Percentiles rank a stretch among this genome's conserved stretches.
Evolutionary conservation across 2,888 invertebrate species (phyloP).

Genomic region (Eupithecia insigniata): DNA sequence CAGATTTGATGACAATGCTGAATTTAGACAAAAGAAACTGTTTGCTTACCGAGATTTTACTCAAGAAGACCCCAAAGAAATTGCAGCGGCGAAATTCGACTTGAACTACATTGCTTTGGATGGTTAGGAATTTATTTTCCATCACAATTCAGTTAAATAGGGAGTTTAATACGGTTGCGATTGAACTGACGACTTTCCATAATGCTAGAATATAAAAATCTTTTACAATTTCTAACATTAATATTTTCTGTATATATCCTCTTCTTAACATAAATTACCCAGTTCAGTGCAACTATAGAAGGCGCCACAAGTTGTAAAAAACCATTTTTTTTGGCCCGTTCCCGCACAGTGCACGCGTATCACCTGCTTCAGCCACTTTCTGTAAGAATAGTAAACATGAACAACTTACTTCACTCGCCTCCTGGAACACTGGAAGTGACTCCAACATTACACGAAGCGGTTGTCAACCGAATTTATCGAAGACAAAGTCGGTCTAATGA

Average conservation of each 20-base stretch:
- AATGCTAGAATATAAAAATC: neutral
- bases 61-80: conserved; percentile 97
- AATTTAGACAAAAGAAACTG: conserved; percentile 94
- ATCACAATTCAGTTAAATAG: neutral
- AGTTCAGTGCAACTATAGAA: no score
- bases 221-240: neutral
- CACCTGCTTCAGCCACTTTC: no score
- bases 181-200: neutral
- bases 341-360: no score
- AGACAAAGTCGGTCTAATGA: no score
- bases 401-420: no score
- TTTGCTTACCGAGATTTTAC: conserved; percentile 93
- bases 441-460: no score
- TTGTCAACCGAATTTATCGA: no score
- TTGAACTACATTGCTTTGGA: conserved; percentile 98
- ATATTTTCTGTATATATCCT: neutral
- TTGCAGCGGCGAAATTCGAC: conserved; percentile 93
- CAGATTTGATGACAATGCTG: conserved; percentile 97
- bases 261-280: neutral
- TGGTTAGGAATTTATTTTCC: conserved; percentile 75
- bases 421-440: no score
- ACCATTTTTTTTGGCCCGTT: no score
- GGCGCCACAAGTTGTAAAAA: no score
- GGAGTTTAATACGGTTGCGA: no score
- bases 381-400: no score